These are phyloP conservation scores for Zoanthus sociatus DNA, from an alignment of 92 coral and sea anemone species.

Conservation along the genomic window DNA sequence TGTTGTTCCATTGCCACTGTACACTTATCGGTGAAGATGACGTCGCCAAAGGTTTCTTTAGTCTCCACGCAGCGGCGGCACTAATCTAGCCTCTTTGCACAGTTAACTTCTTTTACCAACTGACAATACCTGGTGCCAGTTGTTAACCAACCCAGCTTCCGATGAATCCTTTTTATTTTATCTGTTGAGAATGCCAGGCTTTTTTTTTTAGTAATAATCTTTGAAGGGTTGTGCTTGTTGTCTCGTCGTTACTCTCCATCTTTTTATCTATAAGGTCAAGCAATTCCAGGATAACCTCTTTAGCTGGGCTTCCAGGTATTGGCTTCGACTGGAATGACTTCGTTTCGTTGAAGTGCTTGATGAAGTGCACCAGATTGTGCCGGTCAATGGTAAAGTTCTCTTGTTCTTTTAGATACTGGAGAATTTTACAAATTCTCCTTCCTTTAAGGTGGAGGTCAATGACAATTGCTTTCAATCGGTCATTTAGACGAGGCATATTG, in stretches of 20 bases:
- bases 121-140: not conserved
- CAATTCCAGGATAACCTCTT: too few species aligned
- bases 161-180: not conserved
- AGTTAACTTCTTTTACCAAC: not conserved
- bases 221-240: not conserved
- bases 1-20: not conserved
- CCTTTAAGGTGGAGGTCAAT: too few species aligned
- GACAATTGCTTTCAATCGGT: too few species aligned
- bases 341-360: not conserved
- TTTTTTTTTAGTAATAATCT: not conserved
- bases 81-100: not conserved
- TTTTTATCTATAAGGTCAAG: not conserved
- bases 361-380: not conserved
- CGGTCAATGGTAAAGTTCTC: not conserved
- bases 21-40: not conserved
- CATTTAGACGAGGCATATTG: too few species aligned
- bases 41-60: not conserved
- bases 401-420: not conserved
- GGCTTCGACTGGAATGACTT: conserved; percentile 1
- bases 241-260: not conserved
- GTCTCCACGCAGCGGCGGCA: not conserved
- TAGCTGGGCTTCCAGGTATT: not conserved
- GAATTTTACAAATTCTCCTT: not conserved
- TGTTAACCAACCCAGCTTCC: not conserved
- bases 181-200: not conserved